phyloP scores from a whole-genome alignment of 2,888 invertebrate genomes.

The Achlya flavicornis region DNA sequence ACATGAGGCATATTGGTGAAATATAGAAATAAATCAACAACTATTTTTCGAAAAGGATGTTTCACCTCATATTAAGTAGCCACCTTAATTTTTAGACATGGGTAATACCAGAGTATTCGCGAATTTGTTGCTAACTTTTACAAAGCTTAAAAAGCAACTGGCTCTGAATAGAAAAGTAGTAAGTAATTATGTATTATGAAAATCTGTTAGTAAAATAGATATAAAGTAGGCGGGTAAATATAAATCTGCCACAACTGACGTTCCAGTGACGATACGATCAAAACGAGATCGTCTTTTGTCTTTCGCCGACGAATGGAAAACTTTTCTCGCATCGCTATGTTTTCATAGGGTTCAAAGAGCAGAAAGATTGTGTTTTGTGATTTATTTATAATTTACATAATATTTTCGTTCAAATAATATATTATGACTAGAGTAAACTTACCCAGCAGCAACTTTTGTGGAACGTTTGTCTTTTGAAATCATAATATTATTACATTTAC shows the following conservation, averaged over 20 bases:
- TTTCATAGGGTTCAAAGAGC: not conserved
- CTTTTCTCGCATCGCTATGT: not conserved
- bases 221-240: not conserved
- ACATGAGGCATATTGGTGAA: too few relatives aligned
- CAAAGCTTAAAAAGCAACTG: too few relatives aligned
- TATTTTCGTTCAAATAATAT: slow-evolving; percentile 5
- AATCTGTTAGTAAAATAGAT: not conserved
- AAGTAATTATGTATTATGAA: too few relatives aligned
- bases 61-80: too few relatives aligned
- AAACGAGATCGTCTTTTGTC: slow-evolving; percentile 9
- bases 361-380: not conserved
- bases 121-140: too few relatives aligned
- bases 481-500: slow-evolving; percentile 12
- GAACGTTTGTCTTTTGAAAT: slow-evolving; percentile 1
- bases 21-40: not conserved
- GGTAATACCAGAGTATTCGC: too few relatives aligned
- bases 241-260: slow-evolving; percentile 8
- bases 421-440: not conserved
- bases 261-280: slow-evolving; percentile 10
- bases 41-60: too few relatives aligned
- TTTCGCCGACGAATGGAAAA: slow-evolving; percentile 7
- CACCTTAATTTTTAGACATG: too few relatives aligned
- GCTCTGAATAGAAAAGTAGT: too few relatives aligned
- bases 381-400: slow-evolving; percentile 4
- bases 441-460: not conserved